Percentiles rank a stretch among this genome's conserved stretches.
These are phyloP conservation scores for Melanotaenia boesemani DNA, from an alignment of 2,797 vertebrate species.

Conservation along the genomic window DNA sequence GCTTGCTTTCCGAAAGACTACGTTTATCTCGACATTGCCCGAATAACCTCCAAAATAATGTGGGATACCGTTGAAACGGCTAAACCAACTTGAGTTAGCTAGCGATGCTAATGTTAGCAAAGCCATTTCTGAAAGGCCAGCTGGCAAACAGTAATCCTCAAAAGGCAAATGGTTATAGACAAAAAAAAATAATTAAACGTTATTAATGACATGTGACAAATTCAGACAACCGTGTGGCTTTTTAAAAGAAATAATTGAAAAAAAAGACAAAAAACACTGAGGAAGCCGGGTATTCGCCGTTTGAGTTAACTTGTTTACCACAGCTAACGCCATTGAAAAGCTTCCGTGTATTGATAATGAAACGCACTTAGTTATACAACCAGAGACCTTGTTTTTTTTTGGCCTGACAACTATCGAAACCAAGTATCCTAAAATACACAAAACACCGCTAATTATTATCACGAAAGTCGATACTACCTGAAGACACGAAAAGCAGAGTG, in stretches of 20 bases:
- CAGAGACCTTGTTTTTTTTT: not conserved
- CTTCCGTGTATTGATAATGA: slow-evolving; percentile 60
- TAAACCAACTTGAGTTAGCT: slow-evolving; percentile 16
- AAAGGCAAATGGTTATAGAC: not conserved
- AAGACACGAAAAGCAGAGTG: slow-evolving; percentile 79
- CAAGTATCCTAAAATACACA: fast-evolving
- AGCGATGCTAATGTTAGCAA: slow-evolving; percentile 25
- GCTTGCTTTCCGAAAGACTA: not conserved
- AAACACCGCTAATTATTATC: fast-evolving
- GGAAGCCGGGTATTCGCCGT: not conserved
- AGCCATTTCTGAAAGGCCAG: not conserved
- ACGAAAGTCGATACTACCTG: slow-evolving; percentile 69
- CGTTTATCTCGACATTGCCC: not conserved
- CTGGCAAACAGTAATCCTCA: slow-evolving; percentile 16
- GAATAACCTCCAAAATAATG: not conserved
- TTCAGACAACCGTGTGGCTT: fast-evolving
- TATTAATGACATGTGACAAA: fast-evolving
- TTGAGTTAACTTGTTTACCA: slow-evolving; percentile 31
- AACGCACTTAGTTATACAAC: slow-evolving; percentile 51
- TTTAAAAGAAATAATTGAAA: too few species aligned
- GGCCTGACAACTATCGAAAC: not conserved
- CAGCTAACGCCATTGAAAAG: slow-evolving; percentile 7
- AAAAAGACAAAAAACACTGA: not conserved
- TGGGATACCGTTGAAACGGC: not conserved
- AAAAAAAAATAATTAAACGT: not conserved